Base-by-base conservation (phyloP, 2,888 invertebrate species). In the Coecobrya sp. region DNA sequence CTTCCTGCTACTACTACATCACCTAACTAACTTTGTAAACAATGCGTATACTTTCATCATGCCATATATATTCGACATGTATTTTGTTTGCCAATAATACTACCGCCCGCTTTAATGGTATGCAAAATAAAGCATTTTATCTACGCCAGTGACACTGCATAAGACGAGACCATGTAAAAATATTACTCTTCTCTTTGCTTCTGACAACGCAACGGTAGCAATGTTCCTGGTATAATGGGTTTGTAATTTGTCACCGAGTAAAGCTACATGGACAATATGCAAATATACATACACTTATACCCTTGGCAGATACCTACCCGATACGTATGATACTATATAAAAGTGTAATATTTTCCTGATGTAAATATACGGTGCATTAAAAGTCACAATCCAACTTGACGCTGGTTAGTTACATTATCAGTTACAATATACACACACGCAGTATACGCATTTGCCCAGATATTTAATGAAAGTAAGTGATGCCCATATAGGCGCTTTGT, bases 241-340 rank as follows among this genome's bases (percentile, higher is more conserved):
- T 25, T 55, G 86, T 86, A 86, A 86, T 86, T 86, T 86, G 86
- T 86, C 86, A 86, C 30, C 52, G 86, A 49, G 30, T 42, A 86
- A 86, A 86, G 55, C 73, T 73, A 55, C 55, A 27, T 8, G 55
- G 62, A 30, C 16, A 30, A 16, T 25, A 49, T 79, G n/a, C n/a
- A n/a, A n/a, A 62, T 82, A 22, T 81, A 49, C 13, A n/a, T 70
- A 36, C n/a, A 1, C 13, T 36, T 36, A 2, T 36, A 36, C 36
- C n/a, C 36, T 36, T 36, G 36, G 7, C 36, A 36, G 36, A 36
- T n/a, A n/a, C n/a, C n/a, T n/a, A n/a, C n/a, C n/a, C n/a, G 36
- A 36, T 36, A 36, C 36, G 2, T 36, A 36, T 36, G 36, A 36
- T 36, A 36, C 36, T 7, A 36, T 36, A 36, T 36, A 36, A 36